phyloP scores from a whole-genome alignment of 2,888 invertebrate genomes.

The Spisula subtruncata region DNA sequence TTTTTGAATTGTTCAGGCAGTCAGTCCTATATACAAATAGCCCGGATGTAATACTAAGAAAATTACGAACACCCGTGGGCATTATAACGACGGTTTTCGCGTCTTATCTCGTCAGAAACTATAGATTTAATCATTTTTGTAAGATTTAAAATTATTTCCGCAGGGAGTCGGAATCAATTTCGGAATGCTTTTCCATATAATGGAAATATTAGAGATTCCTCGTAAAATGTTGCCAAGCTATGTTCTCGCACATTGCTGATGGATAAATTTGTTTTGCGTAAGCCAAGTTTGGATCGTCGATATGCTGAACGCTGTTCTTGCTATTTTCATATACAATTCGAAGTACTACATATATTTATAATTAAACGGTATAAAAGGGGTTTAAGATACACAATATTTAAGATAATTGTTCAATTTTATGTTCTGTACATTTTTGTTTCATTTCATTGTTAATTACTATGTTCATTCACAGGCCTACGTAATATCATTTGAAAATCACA shows the following conservation, averaged over 20 bases:
- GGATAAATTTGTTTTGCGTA: too few species aligned
- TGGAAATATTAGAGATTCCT: slow-evolving; percentile 17
- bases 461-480: too few species aligned
- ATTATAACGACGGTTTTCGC: slow-evolving; percentile 29
- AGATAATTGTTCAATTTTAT: too few species aligned
- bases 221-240: slow-evolving; percentile 15
- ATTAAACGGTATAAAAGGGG: too few species aligned
- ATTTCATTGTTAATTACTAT: too few species aligned
- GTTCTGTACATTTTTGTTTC: too few species aligned
- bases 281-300: too few species aligned
- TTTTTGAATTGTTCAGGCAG: background rate
- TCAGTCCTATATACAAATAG: background rate
- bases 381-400: too few species aligned
- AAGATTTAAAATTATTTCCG: slow-evolving; percentile 50
- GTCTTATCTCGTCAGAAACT: slow-evolving; percentile 40
- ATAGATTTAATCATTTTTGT: slow-evolving; percentile 50
- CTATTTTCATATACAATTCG: background rate
- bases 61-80: slow-evolving; percentile 8
- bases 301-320: too few species aligned
- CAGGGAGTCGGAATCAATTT: slow-evolving; percentile 28
- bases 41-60: slow-evolving; percentile 18
- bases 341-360: too few species aligned
- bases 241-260: background rate
- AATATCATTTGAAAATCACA: too few species aligned
- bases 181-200: slow-evolving; percentile 36